These are phyloP conservation scores for Albula goreensis DNA, from an alignment of 2,113 vertebrate species.

Conservation along the genomic window DNA sequence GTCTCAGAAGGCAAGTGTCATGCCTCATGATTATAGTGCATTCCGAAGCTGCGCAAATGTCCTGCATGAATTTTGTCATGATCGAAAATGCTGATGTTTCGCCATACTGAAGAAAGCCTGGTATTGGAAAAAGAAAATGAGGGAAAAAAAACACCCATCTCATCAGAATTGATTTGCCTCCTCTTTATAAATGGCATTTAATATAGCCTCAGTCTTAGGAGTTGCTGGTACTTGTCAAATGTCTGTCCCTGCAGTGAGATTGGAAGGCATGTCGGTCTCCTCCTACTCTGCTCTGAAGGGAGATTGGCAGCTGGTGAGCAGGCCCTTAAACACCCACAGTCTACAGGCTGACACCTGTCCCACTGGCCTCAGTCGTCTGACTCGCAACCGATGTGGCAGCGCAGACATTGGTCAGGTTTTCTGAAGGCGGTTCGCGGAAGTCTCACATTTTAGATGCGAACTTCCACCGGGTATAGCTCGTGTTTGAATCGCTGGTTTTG, in stretches of 20 bases:
- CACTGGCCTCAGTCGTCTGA: not conserved
- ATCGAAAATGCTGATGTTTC: not conserved
- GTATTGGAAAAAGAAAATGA: not conserved
- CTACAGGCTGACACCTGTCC: not conserved
- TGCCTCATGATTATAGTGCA: not conserved
- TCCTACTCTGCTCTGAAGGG: not conserved
- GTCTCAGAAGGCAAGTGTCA: not conserved
- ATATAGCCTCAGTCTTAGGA: not conserved
- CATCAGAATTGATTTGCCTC: not conserved
- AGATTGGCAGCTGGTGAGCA: not conserved
- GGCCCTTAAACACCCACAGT: not conserved
- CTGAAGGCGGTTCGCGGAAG: no score
- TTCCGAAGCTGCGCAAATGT: not conserved
- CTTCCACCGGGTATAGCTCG: no score
- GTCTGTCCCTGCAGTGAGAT: not conserved
- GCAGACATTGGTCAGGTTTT: not conserved
- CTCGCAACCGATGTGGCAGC: not conserved
- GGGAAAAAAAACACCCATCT: not conserved
- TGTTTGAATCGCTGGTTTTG: no score
- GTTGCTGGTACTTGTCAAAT: not conserved
- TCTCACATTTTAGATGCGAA: no score
- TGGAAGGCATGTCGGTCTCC: not conserved
- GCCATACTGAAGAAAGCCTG: not conserved
- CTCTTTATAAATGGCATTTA: not conserved
- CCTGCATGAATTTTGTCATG: not conserved